A percentile compares a stretch with the other conserved stretches of the same genome.
These are phyloP conservation scores for Lasaia peninsularis DNA, from an alignment of 1,140 invertebrate genomes.

Conservation along the genomic window DNA sequence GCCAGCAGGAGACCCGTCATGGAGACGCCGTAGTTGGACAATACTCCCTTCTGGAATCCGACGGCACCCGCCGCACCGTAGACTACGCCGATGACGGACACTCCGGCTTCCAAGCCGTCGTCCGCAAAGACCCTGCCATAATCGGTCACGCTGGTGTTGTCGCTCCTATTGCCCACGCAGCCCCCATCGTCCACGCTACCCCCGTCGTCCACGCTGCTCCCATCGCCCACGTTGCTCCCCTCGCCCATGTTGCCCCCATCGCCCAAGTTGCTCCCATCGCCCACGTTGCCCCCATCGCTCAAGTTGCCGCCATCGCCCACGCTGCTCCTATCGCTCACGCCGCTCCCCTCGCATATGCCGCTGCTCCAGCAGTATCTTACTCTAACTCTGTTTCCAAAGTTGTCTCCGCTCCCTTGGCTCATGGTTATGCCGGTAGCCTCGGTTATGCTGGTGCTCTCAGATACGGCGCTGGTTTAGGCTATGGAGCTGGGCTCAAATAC, in stretches of 20 bases:
- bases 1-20: conserved; percentile 31
- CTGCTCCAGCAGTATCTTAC: conserved; percentile 19
- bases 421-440: conserved; percentile 23
- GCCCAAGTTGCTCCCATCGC: conserved; percentile 26
- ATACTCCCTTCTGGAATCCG: no score
- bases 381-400: conserved; percentile 26
- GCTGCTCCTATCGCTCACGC: neutral
- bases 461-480: conserved; percentile 16
- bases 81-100: conserved; percentile 69
- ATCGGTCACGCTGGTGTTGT: conserved; percentile 40
- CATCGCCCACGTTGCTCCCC: conserved; percentile 14
- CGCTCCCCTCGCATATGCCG: conserved; percentile 28
- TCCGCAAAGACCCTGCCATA: conserved; percentile 30
- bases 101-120: conserved; percentile 69
- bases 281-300: conserved; percentile 23
- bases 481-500: conserved; percentile 29
- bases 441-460: conserved; percentile 21
- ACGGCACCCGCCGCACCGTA: conserved; percentile 46
- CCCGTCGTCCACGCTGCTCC: conserved; percentile 26
- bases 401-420: conserved; percentile 21
- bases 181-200: conserved; percentile 24
- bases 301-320: conserved; percentile 31
- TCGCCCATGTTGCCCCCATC: conserved; percentile 24
- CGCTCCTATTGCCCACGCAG: conserved; percentile 28
- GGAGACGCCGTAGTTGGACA: conserved; percentile 76